Base-by-base conservation (phyloP, 2,113 vertebrate species). In the Gallinago media region DNA sequence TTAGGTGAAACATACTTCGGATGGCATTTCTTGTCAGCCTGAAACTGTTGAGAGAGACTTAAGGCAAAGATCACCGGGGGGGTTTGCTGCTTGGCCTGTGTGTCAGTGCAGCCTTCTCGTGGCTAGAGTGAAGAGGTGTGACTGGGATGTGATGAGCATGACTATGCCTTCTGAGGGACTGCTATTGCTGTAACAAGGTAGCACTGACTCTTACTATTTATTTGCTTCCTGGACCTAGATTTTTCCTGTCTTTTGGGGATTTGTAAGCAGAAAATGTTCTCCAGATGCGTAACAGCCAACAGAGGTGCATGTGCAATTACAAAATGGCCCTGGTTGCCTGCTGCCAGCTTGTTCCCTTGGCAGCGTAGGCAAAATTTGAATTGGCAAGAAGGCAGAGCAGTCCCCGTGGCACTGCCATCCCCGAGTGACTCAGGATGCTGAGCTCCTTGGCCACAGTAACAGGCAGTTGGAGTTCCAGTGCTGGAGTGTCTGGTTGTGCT, bases 261-360 rank as follows among this genome's bases (percentile, higher is more conserved):
- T 61, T 81, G 62, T 82, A 84, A 93, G 56, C 22, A 61, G 88
- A 75, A 75, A 85, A 54, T 9, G 12, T 76, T 95, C n/a, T 86
- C 63, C 91, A 75, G 80, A 65, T 77, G 67, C 19, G 44, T 23
- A 36, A 56, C 66, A 68, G 62, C 78, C 85, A 36, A 4, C 66
- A 72, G 88, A 94, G 70, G 71, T 88, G 52, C 56, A 11, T 0
- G 34, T 85, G 70, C 70, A 59, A 23, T 85, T 74, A 68, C 34
- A 88, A 61, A 81, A 52, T 52, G 40, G 54, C 77, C 72, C 44
- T 73, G 92, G 47, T 65, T 92, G 87, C 75, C 76, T 95, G 76
- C 27, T 95, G 90, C 93, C 83, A 83, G 89, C 88, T 87, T 89
- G 88, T 85, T 5, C 7, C 61, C 61, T 89, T 90, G 94, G 91